Percentiles rank a stretch among this genome's conserved stretches.
Evolutionary conservation across 1,140 invertebrate genomes (phyloP).

Genomic region (Camponotus floridanus): DNA sequence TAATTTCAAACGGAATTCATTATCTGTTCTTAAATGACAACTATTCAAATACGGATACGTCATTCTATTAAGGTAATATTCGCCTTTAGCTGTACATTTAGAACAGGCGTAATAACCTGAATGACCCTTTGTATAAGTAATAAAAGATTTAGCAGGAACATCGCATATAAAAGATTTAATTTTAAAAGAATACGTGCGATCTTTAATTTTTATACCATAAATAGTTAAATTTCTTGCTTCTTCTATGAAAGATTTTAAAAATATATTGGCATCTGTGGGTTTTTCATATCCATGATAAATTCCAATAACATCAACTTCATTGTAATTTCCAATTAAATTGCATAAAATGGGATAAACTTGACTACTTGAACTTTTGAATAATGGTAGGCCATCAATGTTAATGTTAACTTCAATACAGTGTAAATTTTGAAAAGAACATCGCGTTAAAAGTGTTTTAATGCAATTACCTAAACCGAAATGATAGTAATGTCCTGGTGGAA

Average conservation of each 20-base stretch:
- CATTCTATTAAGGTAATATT: not conserved
- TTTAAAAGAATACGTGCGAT: conserved; percentile 20
- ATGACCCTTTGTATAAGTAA: not conserved
- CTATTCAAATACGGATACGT: not conserved
- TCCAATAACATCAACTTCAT: not conserved
- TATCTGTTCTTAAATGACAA: not conserved
- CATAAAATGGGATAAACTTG: conserved; percentile 26
- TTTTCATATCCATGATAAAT: conserved; percentile 15
- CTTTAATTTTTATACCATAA: conserved; percentile 11
- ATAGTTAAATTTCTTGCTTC: not conserved
- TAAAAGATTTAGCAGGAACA: not conserved
- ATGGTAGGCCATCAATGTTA: conserved; percentile 6
- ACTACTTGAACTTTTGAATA: conserved; percentile 21
- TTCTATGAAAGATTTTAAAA: not conserved
- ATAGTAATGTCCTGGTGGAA: not conserved
- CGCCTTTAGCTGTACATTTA: not conserved
- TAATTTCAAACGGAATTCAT: conserved; percentile 24
- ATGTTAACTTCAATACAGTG: not conserved
- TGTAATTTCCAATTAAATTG: not conserved
- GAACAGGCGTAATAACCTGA: not conserved
- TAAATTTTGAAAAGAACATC: not conserved
- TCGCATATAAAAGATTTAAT: conserved; percentile 36
- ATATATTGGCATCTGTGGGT: not conserved
- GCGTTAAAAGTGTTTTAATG: not conserved
- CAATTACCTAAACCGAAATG: not conserved